These are phyloP conservation scores for Heliocidaris tuberculata DNA, from an alignment of 35 echinoderm and acorn worm species.

Conservation along the genomic window DNA sequence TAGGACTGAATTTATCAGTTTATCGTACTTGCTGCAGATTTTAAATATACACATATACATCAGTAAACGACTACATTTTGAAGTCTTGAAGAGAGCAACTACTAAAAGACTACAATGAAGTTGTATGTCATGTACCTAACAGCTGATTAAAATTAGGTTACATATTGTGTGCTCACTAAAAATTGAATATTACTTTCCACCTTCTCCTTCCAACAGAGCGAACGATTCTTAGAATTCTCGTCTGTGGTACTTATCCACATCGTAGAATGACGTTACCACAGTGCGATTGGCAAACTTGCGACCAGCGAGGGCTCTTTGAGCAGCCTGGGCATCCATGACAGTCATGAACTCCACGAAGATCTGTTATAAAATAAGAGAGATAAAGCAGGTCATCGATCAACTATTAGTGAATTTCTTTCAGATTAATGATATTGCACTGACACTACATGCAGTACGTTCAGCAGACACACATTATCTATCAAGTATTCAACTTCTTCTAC, in stretches of 20 bases:
- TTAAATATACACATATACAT: not conserved
- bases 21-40: not conserved
- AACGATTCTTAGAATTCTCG: constrained; percentile 73
- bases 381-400: not conserved
- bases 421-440: not conserved
- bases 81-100: too few relatives aligned
- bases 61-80: not conserved
- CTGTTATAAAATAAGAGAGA: constrained; percentile 25
- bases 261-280: constrained; percentile 86
- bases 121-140: too few relatives aligned
- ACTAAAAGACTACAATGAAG: too few relatives aligned
- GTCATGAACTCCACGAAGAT: constrained; percentile 97
- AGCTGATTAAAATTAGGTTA: not conserved
- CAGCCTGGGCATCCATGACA: constrained; percentile 76
- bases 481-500: too few relatives aligned
- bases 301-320: constrained; percentile 85
- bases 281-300: constrained; percentile 97
- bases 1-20: not conserved
- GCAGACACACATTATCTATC: too few relatives aligned
- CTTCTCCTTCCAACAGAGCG: not conserved
- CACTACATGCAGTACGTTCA: too few relatives aligned
- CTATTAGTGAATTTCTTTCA: not conserved
- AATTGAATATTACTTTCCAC: not conserved
- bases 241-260: constrained; percentile 82
- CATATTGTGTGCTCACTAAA: not conserved